phyloP scores from a whole-genome alignment of 2,797 vertebrate species.

The Cyprinella venusta region DNA sequence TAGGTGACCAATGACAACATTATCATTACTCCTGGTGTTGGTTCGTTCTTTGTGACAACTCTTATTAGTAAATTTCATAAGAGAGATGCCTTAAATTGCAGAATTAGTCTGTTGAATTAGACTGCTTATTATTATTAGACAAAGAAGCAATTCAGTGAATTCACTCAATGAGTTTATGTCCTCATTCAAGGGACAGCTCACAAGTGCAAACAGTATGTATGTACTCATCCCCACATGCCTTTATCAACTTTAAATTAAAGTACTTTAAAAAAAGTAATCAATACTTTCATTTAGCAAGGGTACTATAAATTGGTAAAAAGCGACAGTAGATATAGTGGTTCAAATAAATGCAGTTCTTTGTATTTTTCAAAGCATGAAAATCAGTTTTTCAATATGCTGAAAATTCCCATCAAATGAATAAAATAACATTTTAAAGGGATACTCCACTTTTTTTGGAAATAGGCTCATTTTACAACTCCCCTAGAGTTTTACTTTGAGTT shows the following conservation, averaged over 20 bases:
- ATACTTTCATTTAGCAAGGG: background rate
- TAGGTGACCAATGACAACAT: background rate
- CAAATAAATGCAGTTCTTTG: background rate
- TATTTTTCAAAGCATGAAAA: background rate
- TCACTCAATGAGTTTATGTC: conserved; percentile 7
- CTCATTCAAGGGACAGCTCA: background rate
- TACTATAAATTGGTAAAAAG: background rate
- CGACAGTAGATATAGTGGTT: background rate
- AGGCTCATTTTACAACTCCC: no score
- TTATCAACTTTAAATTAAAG: background rate
- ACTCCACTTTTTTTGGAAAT: no score
- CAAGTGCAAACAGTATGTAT: conserved; percentile 1
- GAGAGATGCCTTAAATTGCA: background rate
- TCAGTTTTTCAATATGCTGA: background rate
- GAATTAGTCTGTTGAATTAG: background rate
- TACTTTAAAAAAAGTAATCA: background rate
- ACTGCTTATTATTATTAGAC: background rate
- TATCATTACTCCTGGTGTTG: background rate
- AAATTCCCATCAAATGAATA: background rate
- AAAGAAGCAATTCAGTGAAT: background rate
- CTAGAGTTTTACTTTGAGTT: no score
- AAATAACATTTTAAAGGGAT: background rate
- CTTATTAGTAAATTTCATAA: background rate
- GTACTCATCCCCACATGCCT: background rate
- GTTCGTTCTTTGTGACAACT: background rate